Conservation (phyloP, 2,797 vertebrate genomes). For the Oreonectes daqikongensis region DNA sequence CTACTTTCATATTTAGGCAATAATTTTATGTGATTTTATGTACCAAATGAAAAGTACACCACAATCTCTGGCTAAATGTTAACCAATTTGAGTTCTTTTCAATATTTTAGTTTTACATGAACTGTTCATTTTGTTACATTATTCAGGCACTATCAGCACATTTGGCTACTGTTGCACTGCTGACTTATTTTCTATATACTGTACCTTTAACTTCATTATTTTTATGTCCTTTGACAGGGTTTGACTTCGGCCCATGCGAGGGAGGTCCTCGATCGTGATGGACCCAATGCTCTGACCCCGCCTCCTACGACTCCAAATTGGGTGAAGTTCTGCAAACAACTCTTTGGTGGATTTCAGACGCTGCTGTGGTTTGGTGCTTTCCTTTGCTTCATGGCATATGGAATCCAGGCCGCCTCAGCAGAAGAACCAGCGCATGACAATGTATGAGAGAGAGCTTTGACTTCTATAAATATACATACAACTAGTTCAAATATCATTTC, state of each 20-base stretch:
- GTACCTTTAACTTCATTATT: neutral
- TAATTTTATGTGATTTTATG: neutral
- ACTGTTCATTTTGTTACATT: no score
- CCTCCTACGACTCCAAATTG: slow-evolving; percentile 95
- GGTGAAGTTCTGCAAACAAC: slow-evolving; percentile 95
- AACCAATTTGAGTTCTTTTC: neutral
- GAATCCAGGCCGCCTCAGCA: slow-evolving; percentile 81
- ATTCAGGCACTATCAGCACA: no score
- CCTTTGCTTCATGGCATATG: slow-evolving; percentile 89
- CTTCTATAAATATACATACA: neutral
- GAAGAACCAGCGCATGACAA: slow-evolving; percentile 87
- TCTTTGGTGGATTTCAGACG: slow-evolving; percentile 95
- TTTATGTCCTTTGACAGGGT: slow-evolving; percentile 81
- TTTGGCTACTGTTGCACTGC: no score
- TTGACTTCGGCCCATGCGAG: slow-evolving; percentile 82
- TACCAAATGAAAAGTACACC: neutral
- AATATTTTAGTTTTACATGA: no score
- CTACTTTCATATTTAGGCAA: neutral
- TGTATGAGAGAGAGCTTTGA: slow-evolving; percentile 61
- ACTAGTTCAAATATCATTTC: neutral
- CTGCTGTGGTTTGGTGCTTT: slow-evolving; percentile 94
- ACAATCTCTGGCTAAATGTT: neutral
- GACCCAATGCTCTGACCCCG: slow-evolving; percentile 91
- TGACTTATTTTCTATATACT: no score
- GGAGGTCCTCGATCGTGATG: slow-evolving; percentile 89